phyloP scores from a whole-genome alignment of 2,113 vertebrate species.

The Dasyurus viverrinus region DNA sequence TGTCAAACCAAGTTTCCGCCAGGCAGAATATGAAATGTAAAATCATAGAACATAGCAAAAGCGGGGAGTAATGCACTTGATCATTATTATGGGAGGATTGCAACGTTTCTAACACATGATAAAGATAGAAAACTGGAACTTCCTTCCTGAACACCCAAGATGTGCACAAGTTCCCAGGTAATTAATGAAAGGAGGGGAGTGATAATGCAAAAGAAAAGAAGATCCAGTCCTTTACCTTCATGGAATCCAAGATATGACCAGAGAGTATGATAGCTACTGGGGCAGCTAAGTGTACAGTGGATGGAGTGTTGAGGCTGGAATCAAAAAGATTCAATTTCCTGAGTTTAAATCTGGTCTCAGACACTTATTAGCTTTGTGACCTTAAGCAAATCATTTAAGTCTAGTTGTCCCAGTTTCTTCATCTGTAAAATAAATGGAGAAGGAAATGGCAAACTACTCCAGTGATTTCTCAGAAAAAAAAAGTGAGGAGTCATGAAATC shows the following conservation, averaged over 20 bases:
- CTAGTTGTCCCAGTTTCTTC: not conserved
- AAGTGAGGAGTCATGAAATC: not conserved
- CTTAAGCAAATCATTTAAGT: not conserved
- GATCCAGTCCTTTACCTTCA: not conserved
- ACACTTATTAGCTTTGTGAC: not conserved
- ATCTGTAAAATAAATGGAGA: not conserved
- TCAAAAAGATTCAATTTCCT: not conserved
- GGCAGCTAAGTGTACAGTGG: not conserved
- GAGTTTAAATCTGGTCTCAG: not conserved
- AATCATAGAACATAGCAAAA: slow-evolving; percentile 5
- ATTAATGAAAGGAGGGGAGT: not conserved
- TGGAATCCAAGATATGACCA: not conserved
- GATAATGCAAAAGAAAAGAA: not conserved
- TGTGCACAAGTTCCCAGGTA: not conserved
- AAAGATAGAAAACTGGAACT: not conserved
- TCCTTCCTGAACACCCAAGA: not conserved
- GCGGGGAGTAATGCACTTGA: not conserved
- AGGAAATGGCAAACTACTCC: not conserved
- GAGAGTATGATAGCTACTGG: not conserved
- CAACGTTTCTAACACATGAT: not conserved
- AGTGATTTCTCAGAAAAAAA: not conserved
- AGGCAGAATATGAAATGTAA: slow-evolving; percentile 12
- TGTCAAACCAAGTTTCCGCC: not conserved
- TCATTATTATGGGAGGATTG: not conserved
- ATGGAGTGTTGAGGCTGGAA: not conserved